Evolutionary conservation across 2,113 vertebrate species (phyloP), one percentile per base, ranked within the genome.

Genomic region (Cryptoleucopteryx plumbea): DNA sequence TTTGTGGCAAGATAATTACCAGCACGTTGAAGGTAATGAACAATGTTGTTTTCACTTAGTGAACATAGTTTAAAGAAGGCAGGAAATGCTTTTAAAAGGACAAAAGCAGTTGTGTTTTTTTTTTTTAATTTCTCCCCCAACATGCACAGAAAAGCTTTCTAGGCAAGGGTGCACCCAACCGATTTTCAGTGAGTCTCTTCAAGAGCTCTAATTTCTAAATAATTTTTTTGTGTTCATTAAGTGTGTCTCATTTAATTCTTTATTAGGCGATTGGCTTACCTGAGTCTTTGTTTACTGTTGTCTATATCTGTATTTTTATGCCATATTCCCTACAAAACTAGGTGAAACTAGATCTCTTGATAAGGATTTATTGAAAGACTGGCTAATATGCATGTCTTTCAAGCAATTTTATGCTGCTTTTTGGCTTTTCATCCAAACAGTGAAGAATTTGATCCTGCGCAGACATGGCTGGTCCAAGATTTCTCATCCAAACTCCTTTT

Each of bases 1-100:
- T 96, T 65, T 59, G 86, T 63, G 72, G 82, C 50, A 63, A 61
- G 87, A 29, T 94, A 93, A 88, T 94, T 94, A 91, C 62, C 77
- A 85, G 87, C 73, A 26, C 18, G 18, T 38, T 75, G 88, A 72
- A 94, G 66, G 75, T 92, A 92, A 94, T 88, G 89, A 93, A 63
- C 70, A 83, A 68, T 50, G 72, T 84, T 94, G 84, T 96, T 92
- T 88, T 91, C 92, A 86, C 62, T 82, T 75, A 42, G n/a, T 47
- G 75, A 83, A 42, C 36, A 26, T 29, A 23, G 29, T 75, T 77
- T 82, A 55, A 80, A 88, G 75, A 43, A 88, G 26, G 38, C 43
- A 80, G 68, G 27, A 67, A 86, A 78, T 70, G 45, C 45, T 93
- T 95, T 82, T 79, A 40, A 23, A 88, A 90, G 42, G 70, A 18